Conservation (phyloP, 2,888 invertebrate species). For the Mesorhabditis spiculigera region DNA sequence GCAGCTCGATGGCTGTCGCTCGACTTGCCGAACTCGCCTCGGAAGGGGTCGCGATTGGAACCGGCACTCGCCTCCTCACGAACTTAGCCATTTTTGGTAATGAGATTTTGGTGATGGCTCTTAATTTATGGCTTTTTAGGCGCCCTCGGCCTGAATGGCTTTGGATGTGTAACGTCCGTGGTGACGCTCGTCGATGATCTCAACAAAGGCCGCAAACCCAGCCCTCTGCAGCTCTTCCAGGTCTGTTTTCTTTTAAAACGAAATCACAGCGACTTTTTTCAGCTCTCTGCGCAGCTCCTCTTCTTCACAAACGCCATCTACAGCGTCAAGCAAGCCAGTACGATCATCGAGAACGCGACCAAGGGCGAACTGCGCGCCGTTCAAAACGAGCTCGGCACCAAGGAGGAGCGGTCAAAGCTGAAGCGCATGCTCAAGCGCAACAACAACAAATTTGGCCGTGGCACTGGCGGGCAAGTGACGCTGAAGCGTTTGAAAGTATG, state of each 20-base stretch:
- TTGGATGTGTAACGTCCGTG: neutral
- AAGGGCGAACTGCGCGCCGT: too few species aligned
- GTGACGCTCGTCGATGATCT: neutral
- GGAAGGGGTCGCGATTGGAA: neutral
- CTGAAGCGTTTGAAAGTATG: too few species aligned
- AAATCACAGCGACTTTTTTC: neutral
- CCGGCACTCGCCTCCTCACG: neutral
- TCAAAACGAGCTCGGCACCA: too few species aligned
- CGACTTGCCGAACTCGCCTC: neutral
- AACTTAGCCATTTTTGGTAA: neutral
- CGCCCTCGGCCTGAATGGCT: neutral
- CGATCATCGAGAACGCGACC: neutral
- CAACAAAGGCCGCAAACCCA: neutral
- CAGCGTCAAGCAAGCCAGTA: neutral
- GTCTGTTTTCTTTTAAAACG: too few species aligned
- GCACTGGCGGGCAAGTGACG: too few species aligned
- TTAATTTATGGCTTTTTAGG: too few species aligned
- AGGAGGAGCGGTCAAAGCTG: too few species aligned
- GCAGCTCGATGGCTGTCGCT: neutral
- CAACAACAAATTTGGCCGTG: too few species aligned
- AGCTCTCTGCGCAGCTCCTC: neutral
- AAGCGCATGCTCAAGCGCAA: too few species aligned
- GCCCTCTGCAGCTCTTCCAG: neutral
- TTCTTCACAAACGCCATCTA: neutral
- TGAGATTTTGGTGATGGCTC: too few species aligned